Conservation (phyloP, 2,888 invertebrate species). For the Lomographa bimaculata region DNA sequence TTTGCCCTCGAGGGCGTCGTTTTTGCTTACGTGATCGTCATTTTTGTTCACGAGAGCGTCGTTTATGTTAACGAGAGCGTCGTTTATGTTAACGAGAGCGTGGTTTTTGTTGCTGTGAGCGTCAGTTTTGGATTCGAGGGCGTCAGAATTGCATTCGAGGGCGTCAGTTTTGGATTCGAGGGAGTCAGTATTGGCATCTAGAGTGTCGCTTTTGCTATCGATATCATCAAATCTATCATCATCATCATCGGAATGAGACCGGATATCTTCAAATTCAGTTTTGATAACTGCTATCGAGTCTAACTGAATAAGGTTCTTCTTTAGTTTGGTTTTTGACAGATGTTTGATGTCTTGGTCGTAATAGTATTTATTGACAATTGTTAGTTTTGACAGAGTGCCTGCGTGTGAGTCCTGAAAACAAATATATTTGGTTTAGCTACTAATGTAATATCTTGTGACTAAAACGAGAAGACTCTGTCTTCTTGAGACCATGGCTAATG, state of each 20-base stretch:
- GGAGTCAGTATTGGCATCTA: not conserved
- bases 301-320: conserved; percentile 7
- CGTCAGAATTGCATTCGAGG: too few species aligned
- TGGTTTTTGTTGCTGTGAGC: not conserved
- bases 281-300: conserved; percentile 8
- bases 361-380: conserved; percentile 15
- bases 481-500: too few species aligned
- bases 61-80: not conserved
- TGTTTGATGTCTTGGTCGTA: conserved; percentile 24
- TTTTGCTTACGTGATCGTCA: not conserved
- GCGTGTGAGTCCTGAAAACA: conserved; percentile 17
- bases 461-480: too few species aligned
- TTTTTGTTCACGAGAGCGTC: not conserved
- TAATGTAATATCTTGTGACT: too few species aligned
- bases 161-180: not conserved
- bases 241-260: conserved; percentile 11
- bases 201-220: conserved; percentile 4
- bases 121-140: not conserved
- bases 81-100: not conserved
- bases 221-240: conserved; percentile 1
- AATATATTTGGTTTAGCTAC: too few species aligned
- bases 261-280: conserved; percentile 14
- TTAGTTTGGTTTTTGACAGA: conserved; percentile 2
- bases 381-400: conserved; percentile 21
- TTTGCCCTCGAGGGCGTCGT: conserved; percentile 1